A percentile compares a stretch with the other conserved stretches of the same genome.
Evolutionary conservation across 2,888 invertebrate species (phyloP).

Genomic region (Nomada goodeniana): DNA sequence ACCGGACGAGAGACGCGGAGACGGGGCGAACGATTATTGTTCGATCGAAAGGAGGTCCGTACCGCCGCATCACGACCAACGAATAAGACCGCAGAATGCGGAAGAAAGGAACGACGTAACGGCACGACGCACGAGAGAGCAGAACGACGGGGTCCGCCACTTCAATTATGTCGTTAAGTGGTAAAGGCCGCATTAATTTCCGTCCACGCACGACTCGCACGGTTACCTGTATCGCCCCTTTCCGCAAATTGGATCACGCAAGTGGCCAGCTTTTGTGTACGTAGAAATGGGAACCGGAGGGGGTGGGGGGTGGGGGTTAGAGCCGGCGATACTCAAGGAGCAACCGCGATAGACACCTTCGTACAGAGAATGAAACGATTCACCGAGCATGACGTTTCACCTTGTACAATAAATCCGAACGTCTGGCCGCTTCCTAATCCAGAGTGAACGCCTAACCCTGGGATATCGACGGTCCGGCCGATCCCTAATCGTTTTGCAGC

Average conservation of each 20-base stretch:
- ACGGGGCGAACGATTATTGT: not conserved
- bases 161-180: conserved; percentile 63
- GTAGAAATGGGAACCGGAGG: not conserved
- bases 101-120: not conserved
- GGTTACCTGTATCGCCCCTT: conserved; percentile 27
- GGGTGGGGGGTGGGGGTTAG: too few species aligned
- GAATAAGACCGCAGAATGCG: not conserved
- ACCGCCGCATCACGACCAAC: not conserved
- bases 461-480: conserved; percentile 37
- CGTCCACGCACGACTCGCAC: conserved; percentile 33
- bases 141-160: conserved; percentile 47
- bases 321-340: not conserved
- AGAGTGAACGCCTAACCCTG: not conserved
- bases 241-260: conserved; percentile 59
- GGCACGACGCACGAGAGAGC: conserved; percentile 3
- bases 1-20: not conserved
- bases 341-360: conserved; percentile 12
- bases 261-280: conserved; percentile 48
- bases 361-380: conserved; percentile 24
- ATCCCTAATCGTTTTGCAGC: conserved; percentile 37
- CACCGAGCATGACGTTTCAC: conserved; percentile 32
- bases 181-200: conserved; percentile 54
- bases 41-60: too few species aligned
- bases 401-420: conserved; percentile 44
- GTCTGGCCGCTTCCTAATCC: conserved; percentile 18